phyloP scores from a whole-genome alignment of 2,113 vertebrate genomes.

The Leuciscus idus region DNA sequence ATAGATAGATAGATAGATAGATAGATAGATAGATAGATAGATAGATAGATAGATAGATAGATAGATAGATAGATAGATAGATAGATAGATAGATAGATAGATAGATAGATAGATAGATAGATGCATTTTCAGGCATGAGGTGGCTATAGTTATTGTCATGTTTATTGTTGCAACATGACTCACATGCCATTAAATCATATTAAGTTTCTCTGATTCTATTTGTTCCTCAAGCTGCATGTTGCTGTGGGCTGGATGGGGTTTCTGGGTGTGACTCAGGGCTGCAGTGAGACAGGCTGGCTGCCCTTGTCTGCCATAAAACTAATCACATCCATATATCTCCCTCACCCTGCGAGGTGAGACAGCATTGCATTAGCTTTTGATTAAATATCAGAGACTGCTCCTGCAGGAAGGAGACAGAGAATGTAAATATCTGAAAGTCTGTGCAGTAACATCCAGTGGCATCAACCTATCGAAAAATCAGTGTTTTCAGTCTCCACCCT shows the following conservation, averaged over 20 bases:
- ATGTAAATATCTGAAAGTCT: constrained; percentile 21
- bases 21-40: no score
- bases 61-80: no score
- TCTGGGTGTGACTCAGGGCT: constrained; percentile 9
- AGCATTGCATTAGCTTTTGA: constrained; percentile 48
- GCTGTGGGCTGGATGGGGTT: background rate
- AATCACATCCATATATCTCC: constrained; percentile 42
- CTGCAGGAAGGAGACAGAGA: constrained; percentile 29
- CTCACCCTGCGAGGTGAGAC: background rate
- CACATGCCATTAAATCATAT: constrained; percentile 4
- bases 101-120: no score
- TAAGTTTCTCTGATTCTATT: background rate
- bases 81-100: no score
- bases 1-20: no score
- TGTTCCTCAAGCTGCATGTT: constrained; percentile 9
- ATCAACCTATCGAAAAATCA: constrained; percentile 5
- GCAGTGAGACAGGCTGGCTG: constrained; percentile 31
- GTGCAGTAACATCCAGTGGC: constrained; percentile 8
- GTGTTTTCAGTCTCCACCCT: background rate
- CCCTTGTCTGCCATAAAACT: constrained; percentile 22
- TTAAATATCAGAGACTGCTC: constrained; percentile 37
- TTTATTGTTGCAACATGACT: background rate
- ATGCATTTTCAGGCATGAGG: background rate
- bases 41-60: no score
- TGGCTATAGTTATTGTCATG: background rate